Evolutionary conservation across 2,113 vertebrate species (phyloP).

Genomic region (Mobula hypostoma): DNA sequence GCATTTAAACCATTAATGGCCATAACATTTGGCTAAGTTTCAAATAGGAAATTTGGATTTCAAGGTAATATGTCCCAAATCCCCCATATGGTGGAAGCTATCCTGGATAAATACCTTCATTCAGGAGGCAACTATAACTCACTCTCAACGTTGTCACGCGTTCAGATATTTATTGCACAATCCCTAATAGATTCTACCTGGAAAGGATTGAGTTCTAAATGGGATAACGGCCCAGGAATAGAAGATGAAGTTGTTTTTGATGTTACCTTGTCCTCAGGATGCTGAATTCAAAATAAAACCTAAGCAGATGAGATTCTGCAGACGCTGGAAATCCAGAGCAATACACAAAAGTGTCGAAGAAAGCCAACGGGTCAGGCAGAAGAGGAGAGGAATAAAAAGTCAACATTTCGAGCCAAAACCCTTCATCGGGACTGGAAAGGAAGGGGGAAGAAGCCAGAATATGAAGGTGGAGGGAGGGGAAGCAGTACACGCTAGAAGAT

Average conservation of each 20-base stretch:
- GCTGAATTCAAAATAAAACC: no score
- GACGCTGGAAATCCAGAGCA: no score
- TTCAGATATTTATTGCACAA: slow-evolving; percentile 17
- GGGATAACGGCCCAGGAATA: background rate
- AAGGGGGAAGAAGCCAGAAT: no score
- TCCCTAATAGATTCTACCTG: background rate
- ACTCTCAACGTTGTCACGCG: background rate
- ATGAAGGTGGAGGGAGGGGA: no score
- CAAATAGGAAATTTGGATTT: slow-evolving; percentile 28
- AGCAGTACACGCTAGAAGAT: no score
- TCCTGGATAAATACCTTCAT: slow-evolving; percentile 22
- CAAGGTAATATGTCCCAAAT: slow-evolving; percentile 26
- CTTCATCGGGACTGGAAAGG: no score
- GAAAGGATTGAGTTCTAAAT: background rate
- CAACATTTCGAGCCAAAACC: no score
- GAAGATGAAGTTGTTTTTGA: background rate
- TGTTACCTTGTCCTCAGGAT: slow-evolving; percentile 19
- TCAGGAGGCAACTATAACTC: slow-evolving; percentile 28
- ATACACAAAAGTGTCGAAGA: no score
- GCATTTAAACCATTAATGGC: slow-evolving; percentile 11
- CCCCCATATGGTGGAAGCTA: background rate
- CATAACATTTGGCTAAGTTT: slow-evolving; percentile 22
- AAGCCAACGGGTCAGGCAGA: no score
- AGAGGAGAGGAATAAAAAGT: no score
- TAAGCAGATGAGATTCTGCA: no score